Evolutionary conservation across 2,888 invertebrate species (phyloP), one percentile per base, ranked within the genome.

Genomic region (Eustalomyia histrio): DNA sequence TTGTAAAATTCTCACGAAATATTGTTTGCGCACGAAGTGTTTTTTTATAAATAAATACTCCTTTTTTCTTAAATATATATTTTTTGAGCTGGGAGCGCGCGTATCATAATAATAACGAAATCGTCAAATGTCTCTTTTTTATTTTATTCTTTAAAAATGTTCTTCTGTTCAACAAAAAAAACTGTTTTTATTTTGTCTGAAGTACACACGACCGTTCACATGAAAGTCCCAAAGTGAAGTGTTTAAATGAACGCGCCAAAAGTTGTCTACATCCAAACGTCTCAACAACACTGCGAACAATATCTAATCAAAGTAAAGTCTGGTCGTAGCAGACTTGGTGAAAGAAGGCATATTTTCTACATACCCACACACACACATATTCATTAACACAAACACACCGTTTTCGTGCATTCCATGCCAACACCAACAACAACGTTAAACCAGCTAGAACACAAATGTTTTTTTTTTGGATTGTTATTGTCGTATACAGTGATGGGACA

Each of bases 221-320:
- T 74, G 63, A 80, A 80, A 78, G 82, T 76, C 83, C 68, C 78
- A 83, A 76, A 79, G 55, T 74, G 76, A 82, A 84, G 83, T 84
- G 83, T 65, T 75, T 16, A 57, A 73, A 75, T 63, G 69, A 73
- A 75, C 82, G 76, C 79, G 79, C 80, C 74, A 79, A 81, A 76
- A 72, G 63, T 73, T 64, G 50, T 50, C 76, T 65, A 71, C 58
- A 83, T 64, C 80, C 74, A 65, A 82, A 75, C 47, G 57, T 50
- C 68, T 69, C 68, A 16, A 64, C 63, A 47, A 50, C 61, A 68
- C 67, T 72, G 24, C 52, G 52, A 67, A 60, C 24, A 72, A 65
- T 14, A 76, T 53, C 29, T 69, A 69, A 71, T 50, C 65, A 52
- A 43, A 67, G 24, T 63, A 69, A 65, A 64, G 35, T 39, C 63